Conservation (phyloP, 2,888 invertebrate genomes). For the Aricia artaxerxes region DNA sequence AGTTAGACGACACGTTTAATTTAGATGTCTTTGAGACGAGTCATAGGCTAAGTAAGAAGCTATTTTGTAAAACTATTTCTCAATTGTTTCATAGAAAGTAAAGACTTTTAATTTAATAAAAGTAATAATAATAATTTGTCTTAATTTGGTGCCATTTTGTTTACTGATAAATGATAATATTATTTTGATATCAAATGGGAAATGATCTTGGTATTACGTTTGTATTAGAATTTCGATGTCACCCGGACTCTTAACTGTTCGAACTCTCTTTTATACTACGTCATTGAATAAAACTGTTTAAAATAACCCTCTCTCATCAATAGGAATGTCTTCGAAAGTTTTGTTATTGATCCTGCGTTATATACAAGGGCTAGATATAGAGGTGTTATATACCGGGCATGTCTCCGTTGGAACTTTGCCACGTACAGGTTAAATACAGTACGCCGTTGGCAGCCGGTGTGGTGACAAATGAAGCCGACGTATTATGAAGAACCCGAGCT, state of each 20-base stretch:
- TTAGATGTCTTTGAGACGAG: background rate
- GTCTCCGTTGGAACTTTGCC: constrained; percentile 63
- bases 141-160: too few species aligned
- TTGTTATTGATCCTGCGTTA: background rate
- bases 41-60: background rate
- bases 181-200: too few species aligned
- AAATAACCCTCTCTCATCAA: background rate
- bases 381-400: background rate
- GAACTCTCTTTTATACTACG: too few species aligned
- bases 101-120: background rate
- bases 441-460: constrained; percentile 61
- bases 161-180: too few species aligned
- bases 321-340: background rate
- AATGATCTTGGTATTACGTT: too few species aligned
- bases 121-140: background rate
- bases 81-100: background rate
- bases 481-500: constrained; percentile 61
- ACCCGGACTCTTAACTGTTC: too few species aligned
- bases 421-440: constrained; percentile 70
- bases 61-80: background rate
- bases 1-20: constrained; percentile 1
- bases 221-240: too few species aligned
- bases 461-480: constrained; percentile 73
- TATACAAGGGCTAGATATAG: background rate
- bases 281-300: too few species aligned